Evolutionary conservation across 2,797 vertebrate genomes (phyloP).

Genomic region (Peromyscus nudipes): DNA sequence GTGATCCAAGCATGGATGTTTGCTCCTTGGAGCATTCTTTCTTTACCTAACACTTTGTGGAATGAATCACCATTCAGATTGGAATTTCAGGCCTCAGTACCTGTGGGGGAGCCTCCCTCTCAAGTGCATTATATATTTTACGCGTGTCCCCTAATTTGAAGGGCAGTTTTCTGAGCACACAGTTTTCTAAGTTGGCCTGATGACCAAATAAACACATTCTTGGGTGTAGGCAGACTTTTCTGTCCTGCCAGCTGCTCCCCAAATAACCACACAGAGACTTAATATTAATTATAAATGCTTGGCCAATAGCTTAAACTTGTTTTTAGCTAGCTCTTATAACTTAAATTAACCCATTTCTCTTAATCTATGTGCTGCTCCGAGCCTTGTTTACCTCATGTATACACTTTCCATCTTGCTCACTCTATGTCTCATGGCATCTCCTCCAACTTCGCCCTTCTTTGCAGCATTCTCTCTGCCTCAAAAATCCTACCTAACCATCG

Average conservation of each 20-base stretch:
- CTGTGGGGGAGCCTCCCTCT: background rate
- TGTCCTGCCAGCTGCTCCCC: background rate
- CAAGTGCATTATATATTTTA: accelerated
- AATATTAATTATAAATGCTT: background rate
- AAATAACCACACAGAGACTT: background rate
- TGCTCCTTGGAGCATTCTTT: background rate
- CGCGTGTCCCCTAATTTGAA: background rate
- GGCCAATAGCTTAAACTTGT: background rate
- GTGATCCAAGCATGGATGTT: background rate
- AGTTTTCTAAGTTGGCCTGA: background rate
- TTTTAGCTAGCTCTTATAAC: background rate
- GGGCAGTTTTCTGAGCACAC: background rate
- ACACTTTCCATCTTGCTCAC: background rate
- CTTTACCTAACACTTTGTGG: background rate
- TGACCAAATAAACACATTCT: background rate
- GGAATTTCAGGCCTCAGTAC: too few relatives aligned
- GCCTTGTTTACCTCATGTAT: background rate
- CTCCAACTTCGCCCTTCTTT: background rate
- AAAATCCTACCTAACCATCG: background rate
- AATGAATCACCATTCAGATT: background rate
- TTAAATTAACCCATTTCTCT: background rate
- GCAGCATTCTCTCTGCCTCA: background rate
- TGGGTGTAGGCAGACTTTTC: background rate
- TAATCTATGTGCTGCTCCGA: background rate
- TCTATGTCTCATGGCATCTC: background rate